Evolutionary conservation across 1,140 invertebrate species (phyloP).

Genomic region (Babylonia areolata): DNA sequence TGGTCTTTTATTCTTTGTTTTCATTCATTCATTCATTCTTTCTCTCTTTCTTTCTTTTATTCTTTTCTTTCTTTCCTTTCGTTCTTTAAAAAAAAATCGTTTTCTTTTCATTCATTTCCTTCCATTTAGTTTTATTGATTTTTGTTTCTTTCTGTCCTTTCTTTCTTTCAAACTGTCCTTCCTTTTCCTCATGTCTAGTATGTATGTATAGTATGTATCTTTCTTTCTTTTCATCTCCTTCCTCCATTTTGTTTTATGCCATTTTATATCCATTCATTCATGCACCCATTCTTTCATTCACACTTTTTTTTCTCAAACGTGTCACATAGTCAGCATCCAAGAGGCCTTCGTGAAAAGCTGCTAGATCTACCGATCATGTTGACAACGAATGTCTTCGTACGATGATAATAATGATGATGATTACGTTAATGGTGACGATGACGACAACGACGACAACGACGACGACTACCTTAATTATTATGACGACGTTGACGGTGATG

Average conservation of each 20-base stretch:
- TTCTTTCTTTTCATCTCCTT: background rate
- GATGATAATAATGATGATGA: no score
- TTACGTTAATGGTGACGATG: no score
- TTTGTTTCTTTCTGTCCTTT: background rate
- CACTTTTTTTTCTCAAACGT: background rate
- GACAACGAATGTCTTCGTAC: no score
- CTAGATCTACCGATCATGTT: no score
- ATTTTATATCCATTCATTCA: background rate
- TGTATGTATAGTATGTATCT: no score
- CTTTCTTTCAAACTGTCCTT: background rate
- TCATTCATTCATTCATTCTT: background rate
- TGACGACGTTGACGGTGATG: background rate
- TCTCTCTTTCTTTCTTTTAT: background rate
- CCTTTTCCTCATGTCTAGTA: background rate
- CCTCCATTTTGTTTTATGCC: background rate
- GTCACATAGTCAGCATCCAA: no score
- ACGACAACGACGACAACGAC: no score
- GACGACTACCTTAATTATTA: background rate
- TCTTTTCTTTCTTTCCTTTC: background rate
- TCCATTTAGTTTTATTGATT: background rate
- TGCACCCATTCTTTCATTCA: background rate
- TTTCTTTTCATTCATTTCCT: background rate
- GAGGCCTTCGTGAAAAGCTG: no score
- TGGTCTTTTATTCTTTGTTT: background rate
- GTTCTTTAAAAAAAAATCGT: no score